Conservation (phyloP, 92 coral and sea anemone species). For the Zoanthus sociatus region DNA sequence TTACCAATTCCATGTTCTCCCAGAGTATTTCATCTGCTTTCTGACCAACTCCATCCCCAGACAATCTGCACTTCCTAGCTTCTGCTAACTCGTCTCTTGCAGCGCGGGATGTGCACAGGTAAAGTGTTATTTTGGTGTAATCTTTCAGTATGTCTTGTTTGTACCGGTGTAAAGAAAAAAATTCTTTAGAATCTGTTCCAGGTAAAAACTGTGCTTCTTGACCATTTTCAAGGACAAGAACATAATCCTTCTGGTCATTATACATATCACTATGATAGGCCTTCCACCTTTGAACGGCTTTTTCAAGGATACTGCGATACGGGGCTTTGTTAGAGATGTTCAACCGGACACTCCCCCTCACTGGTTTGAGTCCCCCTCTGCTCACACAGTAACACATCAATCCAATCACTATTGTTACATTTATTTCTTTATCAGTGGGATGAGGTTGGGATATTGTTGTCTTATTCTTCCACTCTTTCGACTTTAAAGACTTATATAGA, state of each 20-base stretch:
- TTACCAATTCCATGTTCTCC: constrained; percentile 18
- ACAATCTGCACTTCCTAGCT: constrained; percentile 38
- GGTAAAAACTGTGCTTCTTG: constrained; percentile 55
- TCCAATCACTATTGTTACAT: constrained; percentile 47
- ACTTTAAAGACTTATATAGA: constrained; percentile 20
- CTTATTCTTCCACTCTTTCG: constrained; percentile 31
- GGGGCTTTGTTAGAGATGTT: constrained; percentile 43
- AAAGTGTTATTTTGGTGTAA: constrained; percentile 50
- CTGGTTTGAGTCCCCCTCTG: constrained; percentile 35
- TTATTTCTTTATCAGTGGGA: constrained; percentile 27
- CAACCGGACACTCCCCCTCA: constrained; percentile 53
- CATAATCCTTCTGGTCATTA: constrained; percentile 49
- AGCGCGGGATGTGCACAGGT: constrained; percentile 40
- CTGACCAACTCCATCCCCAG: constrained; percentile 30
- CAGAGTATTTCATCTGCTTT: constrained; percentile 14
- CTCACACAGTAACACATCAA: constrained; percentile 37
- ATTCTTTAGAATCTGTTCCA: constrained; percentile 44
- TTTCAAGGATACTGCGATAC: constrained; percentile 36
- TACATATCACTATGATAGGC: constrained; percentile 46
- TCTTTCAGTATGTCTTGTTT: constrained; percentile 46
- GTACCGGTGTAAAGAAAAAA: constrained; percentile 49
- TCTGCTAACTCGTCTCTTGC: constrained; percentile 30
- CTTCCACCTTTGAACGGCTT: constrained; percentile 48
- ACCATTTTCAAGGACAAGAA: constrained; percentile 50
- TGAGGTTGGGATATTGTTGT: constrained; percentile 26